Evolutionary conservation across 2,888 invertebrate species (phyloP), one percentile per base, ranked within the genome.

Genomic region (Lacanobia wlatinum): DNA sequence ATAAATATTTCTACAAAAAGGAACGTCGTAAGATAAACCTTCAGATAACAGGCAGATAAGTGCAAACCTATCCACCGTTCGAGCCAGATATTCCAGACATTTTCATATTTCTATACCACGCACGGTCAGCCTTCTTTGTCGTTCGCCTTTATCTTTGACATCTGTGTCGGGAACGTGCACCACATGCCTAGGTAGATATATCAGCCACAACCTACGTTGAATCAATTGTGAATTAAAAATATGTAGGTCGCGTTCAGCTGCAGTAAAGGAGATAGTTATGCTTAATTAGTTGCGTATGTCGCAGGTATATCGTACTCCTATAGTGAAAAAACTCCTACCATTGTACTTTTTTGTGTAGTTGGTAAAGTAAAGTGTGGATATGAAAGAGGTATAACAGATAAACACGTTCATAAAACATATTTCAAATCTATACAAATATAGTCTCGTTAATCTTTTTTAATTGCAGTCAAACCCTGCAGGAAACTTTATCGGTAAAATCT

Each of bases 391-490:
- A n/a, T n/a, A n/a, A n/a, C n/a, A n/a, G 34, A 14, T 7, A 6
- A 60, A 52, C 16, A 16, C 40, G n/a, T 55, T 48, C 21, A 34
- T 38, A 68, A 60, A 70, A 55, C 21, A 53, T 28, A 28, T 48
- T 61, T 34, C 10, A 43, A 34, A 53, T 21, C 43, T 53, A 1
- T 14, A 34, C 12, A 53, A 43, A 12, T 7, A 40, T 16, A 14
- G 7, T 46, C 21, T 58, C 23, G 3, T 46, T 21, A 75, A 50
- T 18, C 21, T 7, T 43, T 16, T 34, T 21, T 50, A 61, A 61
- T 50, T 66, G 43, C 58, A 66, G 62, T 78, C 40, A 71, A 66
- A 72, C 18, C 43, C 16, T 53, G 43, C 53, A 76, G 60, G 18
- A 58, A 59, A 70, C 21, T 69, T 48, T 55, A 53, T 55, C 46